These are phyloP conservation scores for Myotis brandtii DNA, from an alignment of 2,113 vertebrate species.

Conservation along the genomic window DNA sequence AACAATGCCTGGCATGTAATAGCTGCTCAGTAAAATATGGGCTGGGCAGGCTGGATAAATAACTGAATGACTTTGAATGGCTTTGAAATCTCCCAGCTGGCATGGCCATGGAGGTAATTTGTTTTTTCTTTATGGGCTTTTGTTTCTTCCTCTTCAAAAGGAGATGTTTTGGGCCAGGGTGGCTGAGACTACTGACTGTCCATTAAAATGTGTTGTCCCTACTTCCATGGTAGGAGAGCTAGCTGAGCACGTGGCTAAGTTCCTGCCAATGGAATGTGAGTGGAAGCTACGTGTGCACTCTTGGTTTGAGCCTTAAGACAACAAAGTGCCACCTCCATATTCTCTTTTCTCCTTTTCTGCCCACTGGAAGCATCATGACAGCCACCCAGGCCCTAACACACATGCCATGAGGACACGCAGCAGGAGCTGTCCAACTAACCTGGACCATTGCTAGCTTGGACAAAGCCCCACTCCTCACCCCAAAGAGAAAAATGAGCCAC, in stretches of 20 bases:
- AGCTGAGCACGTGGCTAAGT: neutral
- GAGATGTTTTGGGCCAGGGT: neutral
- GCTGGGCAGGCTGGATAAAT: neutral
- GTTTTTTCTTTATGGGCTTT: neutral
- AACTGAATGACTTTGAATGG: neutral
- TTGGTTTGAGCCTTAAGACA: neutral
- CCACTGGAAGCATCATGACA: neutral
- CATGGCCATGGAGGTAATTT: neutral
- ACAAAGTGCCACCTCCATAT: neutral
- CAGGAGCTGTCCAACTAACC: neutral
- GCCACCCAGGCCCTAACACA: neutral
- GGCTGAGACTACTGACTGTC: neutral
- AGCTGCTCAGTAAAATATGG: neutral
- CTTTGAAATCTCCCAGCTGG: neutral
- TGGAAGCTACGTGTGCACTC: neutral
- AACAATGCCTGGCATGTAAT: neutral
- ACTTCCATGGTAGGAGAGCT: neutral
- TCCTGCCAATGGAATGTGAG: neutral
- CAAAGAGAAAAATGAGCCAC: neutral
- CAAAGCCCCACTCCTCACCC: neutral
- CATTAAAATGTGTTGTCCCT: neutral
- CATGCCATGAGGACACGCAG: rapidly evolving
- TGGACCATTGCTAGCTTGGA: too few species aligned
- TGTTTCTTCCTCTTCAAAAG: neutral
- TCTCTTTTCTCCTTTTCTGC: neutral